Percentiles rank a stretch among this genome's conserved stretches.
These are phyloP conservation scores for Drosophila mimetica DNA, from an alignment of 2,888 invertebrate genomes.

Conservation along the genomic window DNA sequence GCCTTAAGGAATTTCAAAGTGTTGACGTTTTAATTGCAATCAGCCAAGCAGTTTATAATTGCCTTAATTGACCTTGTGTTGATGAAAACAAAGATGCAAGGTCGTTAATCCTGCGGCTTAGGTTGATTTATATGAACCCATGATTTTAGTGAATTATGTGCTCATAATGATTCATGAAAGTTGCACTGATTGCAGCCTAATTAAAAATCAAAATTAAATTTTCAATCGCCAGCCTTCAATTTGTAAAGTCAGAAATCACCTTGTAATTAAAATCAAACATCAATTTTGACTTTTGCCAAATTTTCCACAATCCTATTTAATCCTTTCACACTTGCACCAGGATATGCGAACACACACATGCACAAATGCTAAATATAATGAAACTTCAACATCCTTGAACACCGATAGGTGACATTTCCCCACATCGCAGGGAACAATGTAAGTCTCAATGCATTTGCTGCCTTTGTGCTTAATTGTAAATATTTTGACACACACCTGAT, in stretches of 20 bases:
- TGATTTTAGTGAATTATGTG: too few species aligned
- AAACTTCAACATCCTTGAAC: conserved; percentile 25
- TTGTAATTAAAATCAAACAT: conserved; percentile 71
- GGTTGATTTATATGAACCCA: neutral
- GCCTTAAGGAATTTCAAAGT: too few species aligned
- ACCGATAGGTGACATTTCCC: conserved; percentile 12
- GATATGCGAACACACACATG: conserved; percentile 8
- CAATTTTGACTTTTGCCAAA: conserved; percentile 36
- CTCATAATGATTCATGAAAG: neutral
- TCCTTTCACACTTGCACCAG: conserved; percentile 8
- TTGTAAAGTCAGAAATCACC: neutral
- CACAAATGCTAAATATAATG: conserved; percentile 19
- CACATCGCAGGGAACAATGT: conserved; percentile 22
- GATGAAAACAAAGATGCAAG: neutral
- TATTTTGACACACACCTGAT: conserved; percentile 76
- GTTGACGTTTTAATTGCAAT: neutral
- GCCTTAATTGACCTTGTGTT: conserved; percentile 29
- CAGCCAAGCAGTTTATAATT: neutral
- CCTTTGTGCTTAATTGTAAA: conserved; percentile 75
- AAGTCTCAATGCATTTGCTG: conserved; percentile 35
- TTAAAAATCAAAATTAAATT: neutral
- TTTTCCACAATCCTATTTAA: conserved; percentile 30
- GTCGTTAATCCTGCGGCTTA: neutral
- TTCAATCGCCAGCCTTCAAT: conserved; percentile 27
- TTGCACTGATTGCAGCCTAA: neutral